Evolutionary conservation across 2,888 invertebrate genomes (phyloP).

Genomic region (Scaptomyza cyrtandrae): DNA sequence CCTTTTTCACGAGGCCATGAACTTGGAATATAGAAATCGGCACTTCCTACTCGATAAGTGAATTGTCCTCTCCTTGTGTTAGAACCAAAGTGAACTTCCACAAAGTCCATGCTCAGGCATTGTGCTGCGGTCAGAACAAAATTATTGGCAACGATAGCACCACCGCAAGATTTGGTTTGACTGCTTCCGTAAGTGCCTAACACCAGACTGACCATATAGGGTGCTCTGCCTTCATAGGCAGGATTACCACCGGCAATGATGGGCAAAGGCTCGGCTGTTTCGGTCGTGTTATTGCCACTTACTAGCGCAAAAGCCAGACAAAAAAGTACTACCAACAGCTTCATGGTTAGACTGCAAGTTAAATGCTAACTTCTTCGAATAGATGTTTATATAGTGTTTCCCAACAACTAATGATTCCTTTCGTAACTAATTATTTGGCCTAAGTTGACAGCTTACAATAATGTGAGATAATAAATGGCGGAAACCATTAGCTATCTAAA

Average conservation of each 20-base stretch:
- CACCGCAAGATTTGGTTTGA: constrained; percentile 42
- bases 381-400: constrained; percentile 5
- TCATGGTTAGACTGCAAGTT: constrained; percentile 25
- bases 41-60: constrained; percentile 35
- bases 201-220: constrained; percentile 65
- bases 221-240: constrained; percentile 54
- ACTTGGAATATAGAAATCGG: constrained; percentile 8
- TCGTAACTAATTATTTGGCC: not conserved
- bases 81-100: constrained; percentile 59
- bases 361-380: not conserved
- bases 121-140: constrained; percentile 53
- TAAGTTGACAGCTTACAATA: not conserved
- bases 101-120: constrained; percentile 49
- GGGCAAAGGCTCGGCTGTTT: not conserved
- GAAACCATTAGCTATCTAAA: constrained; percentile 19
- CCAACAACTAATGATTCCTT: not conserved
- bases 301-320: constrained; percentile 16
- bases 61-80: constrained; percentile 32
- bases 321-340: constrained; percentile 20
- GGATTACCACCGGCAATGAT: constrained; percentile 66
- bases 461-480: constrained; percentile 15
- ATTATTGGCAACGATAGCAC: constrained; percentile 33
- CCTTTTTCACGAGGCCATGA: constrained; percentile 28
- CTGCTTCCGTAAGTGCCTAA: constrained; percentile 33
- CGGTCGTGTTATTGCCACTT: constrained; percentile 10